These are phyloP conservation scores for Sphaeramia orbicularis DNA, from an alignment of 2,797 vertebrate genomes.

Conservation along the genomic window DNA sequence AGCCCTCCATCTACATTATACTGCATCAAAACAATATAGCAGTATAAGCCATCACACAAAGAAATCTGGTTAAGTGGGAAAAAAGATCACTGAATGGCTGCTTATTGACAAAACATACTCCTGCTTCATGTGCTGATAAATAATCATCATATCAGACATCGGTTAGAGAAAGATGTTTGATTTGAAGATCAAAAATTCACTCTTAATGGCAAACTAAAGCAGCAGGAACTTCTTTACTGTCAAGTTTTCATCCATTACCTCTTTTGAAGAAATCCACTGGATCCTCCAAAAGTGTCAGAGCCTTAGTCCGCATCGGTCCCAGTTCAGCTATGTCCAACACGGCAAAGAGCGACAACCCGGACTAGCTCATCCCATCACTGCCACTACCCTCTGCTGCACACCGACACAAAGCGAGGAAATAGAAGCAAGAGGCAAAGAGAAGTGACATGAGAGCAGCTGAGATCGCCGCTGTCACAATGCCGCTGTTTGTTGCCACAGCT, in stretches of 20 bases:
- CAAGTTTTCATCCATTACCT: conserved; percentile 68
- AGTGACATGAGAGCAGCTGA: conserved; percentile 61
- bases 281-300: conserved; percentile 55
- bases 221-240: background rate
- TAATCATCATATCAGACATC: no score
- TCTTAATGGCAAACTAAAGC: background rate
- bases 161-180: no score
- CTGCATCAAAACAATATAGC: no score
- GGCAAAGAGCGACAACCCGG: conserved; percentile 28
- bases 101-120: no score
- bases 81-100: no score
- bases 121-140: no score
- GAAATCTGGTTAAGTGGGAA: no score
- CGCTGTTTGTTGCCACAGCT: conserved; percentile 62
- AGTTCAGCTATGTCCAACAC: conserved; percentile 13
- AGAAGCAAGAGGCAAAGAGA: conserved; percentile 43
- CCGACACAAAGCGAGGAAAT: conserved; percentile 29
- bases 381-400: background rate
- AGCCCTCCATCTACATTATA: no score
- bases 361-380: conserved; percentile 58
- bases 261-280: conserved; percentile 51
- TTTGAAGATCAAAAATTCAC: no score
- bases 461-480: conserved; percentile 62
- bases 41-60: no score
- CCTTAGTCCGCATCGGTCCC: conserved; percentile 78